These are phyloP conservation scores for Haemorhous mexicanus DNA, from an alignment of 2,113 vertebrate genomes.

Conservation along the genomic window DNA sequence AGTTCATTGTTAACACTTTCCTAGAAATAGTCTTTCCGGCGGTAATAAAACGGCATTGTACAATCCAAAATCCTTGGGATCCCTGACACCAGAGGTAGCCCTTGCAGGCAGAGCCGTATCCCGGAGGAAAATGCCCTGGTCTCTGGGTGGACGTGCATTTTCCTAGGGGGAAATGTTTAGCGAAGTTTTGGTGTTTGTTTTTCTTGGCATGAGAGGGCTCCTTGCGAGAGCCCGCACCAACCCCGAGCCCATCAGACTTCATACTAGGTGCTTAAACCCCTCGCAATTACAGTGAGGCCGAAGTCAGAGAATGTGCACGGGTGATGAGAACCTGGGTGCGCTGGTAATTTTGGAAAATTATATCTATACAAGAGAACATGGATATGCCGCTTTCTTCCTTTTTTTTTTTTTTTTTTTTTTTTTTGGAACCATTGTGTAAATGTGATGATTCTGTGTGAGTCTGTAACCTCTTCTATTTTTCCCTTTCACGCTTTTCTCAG, in stretches of 20 bases:
- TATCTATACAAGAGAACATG: not conserved
- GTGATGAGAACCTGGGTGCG: not conserved
- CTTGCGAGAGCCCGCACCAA: not conserved
- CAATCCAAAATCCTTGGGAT: not conserved
- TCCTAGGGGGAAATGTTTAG: not conserved
- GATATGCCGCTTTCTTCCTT: not conserved
- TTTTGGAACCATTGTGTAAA: not conserved
- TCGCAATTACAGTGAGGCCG: not conserved
- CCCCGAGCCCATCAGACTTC: not conserved
- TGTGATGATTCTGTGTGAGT: not conserved
- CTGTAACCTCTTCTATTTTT: not conserved
- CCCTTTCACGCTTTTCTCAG: not conserved
- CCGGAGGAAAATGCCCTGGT: not conserved
- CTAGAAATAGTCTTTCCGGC: conserved; percentile 48
- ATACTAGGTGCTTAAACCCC: not conserved
- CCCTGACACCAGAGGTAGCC: not conserved
- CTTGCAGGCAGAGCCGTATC: not conserved
- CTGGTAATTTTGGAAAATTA: not conserved
- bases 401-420: not conserved
- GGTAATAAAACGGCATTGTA: not conserved
- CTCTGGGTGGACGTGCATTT: not conserved
- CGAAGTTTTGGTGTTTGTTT: conserved; percentile 9
- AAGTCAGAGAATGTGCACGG: not conserved
- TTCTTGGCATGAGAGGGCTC: not conserved
- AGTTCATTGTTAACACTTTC: conserved; percentile 66